phyloP scores from a whole-genome alignment of 2,888 invertebrate genomes.

The Pseudococcus longispinus region DNA sequence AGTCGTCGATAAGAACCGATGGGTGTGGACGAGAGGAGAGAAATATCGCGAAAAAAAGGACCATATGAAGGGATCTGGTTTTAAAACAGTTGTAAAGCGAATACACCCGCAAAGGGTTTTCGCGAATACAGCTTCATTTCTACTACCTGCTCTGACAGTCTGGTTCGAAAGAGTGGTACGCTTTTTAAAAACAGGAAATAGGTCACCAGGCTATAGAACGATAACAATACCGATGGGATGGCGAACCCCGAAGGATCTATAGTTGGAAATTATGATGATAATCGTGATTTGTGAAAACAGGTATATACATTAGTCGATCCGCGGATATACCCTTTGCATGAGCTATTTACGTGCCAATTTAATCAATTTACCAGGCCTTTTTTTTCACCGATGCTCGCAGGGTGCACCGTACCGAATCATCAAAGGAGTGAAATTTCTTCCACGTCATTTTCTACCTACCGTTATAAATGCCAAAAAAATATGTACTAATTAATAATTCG shows the following conservation, averaged over 20 bases:
- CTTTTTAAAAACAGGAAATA: constrained; percentile 50
- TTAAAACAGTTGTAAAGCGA: constrained; percentile 31
- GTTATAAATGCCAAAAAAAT: not conserved
- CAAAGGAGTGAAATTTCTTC: not conserved
- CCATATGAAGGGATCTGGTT: constrained; percentile 4
- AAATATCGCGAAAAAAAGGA: constrained; percentile 12
- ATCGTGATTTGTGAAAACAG: not conserved
- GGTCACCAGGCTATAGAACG: constrained; percentile 27
- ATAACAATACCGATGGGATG: not conserved
- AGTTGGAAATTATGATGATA: not conserved
- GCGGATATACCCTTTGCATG: not conserved
- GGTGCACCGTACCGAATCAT: not conserved
- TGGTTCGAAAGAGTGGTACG: not conserved
- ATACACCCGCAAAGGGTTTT: constrained; percentile 48
- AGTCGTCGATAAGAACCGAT: not conserved
- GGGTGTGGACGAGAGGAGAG: not conserved
- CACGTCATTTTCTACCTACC: constrained; percentile 2
- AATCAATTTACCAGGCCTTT: not conserved
- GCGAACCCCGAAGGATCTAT: not conserved
- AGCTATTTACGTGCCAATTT: constrained; percentile 3
- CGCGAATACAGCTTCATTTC: constrained; percentile 21
- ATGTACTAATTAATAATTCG: not conserved
- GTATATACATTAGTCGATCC: not conserved
- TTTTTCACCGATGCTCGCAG: not conserved
- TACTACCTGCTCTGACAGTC: constrained; percentile 36